Base-by-base conservation (phyloP, 2,113 vertebrate species). In the Rhinolophus sinicus region DNA sequence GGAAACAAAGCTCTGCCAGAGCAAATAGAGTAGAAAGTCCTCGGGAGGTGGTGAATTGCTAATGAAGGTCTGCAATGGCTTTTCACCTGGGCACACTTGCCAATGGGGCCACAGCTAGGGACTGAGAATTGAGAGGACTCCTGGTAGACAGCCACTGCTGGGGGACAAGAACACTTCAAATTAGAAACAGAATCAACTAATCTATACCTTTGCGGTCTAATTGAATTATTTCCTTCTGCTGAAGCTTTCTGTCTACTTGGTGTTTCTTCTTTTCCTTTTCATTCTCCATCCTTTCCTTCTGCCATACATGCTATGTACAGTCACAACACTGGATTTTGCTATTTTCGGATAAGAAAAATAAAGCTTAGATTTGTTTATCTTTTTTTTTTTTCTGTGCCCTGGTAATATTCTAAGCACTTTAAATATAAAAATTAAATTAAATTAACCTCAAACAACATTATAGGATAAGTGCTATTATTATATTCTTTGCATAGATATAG, bases 341-440 rank as follows among this genome's bases (percentile, higher is more conserved):
- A 50, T 40, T 87, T 92, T 50, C 13, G n/a, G 21, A 58, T 44
- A 69, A 69, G 30, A 82, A 93, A 76, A 62, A 77, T 26, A 26
- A 24, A 82, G 11, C 15, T 89, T 67, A 77, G 9, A 50, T 52
- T 54, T 44, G 7, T 50, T 60, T 1, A 67, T 12, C 47, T 50
- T 44, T 33, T 50, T 38, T 50, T 38, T 92, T 86, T 88, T 65
- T 18, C 38, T 19, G 52, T 77, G 6, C 19, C 8, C 18, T 65
- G 67, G 5, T 12, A 93, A 40, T 92, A 72, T 47, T 73, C 24
- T 81, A 77, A 76, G 13, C 10, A n/a, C 15, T 67, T 88, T 90
- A 95, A 58, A 78, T 73, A 54, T 14, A 56, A 44, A 84, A 95
- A 69, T 11, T 87, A 91, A 95, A 69, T 11, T 87, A 91, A 54